Evolutionary conservation across 2,888 invertebrate species (phyloP), one percentile per base, ranked within the genome.

Genomic region (Lycia hirtaria): DNA sequence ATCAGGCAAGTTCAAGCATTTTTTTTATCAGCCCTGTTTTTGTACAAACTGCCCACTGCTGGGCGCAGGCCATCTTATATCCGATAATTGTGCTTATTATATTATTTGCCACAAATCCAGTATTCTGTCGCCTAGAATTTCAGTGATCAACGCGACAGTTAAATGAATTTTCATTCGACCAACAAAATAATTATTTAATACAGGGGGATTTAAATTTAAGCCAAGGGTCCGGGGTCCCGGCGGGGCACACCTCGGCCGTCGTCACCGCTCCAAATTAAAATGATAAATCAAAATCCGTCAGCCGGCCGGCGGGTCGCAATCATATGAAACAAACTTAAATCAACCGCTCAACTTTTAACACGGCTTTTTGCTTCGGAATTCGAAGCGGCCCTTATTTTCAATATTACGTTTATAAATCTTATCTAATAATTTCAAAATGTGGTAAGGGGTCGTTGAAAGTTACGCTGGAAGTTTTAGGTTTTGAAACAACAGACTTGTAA

Each of bases 201-300:
- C 81, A 75, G 77, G 68, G 77, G 56, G 80, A 84, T 82, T 85
- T 76, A 78, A 79, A 81, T 84, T 84, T 84, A 78, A 85, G 80
- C 72, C 76, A 72, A 74, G 81, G 82, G 80, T 76, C 76, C 60
- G 71, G 60, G 63, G 69, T 78, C 81, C 77, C 83, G 67, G 64
- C 43, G 32, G 76, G 76, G 78, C 77, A 76, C 77, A 84, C 81
- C 81, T 78, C 78, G 74, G 69, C 81, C 78, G 83, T 83, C 86
- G 83, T 81, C 86, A 80, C 81, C 76, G 83, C 75, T 77, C 85
- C 81, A 88, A 90, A 89, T 90, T 88, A 88, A 88, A 89, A 89
- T 87, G 85, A 89, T 90, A 90, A 88, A 90, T 89, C 89, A 89
- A 86, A 88, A 87, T 83, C 83, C 81, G 81, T 83, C 87, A 83